Evolutionary conservation across 2,797 vertebrate genomes (phyloP).

Genomic region (Anisognathus igniventris): DNA sequence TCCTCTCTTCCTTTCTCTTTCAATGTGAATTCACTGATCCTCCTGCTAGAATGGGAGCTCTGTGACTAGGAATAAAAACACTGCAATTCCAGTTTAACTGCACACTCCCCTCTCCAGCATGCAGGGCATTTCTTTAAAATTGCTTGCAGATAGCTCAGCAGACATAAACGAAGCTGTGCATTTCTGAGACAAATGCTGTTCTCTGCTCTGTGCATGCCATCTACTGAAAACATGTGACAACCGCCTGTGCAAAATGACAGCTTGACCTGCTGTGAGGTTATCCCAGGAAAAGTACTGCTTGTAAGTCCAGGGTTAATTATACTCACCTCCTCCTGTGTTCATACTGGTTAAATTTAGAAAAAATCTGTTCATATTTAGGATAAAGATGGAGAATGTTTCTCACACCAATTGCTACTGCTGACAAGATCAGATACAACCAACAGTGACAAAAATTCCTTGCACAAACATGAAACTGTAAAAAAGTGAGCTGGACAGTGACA

Average conservation of each 20-base stretch:
- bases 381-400: slow-evolving; percentile 16
- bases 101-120: not conserved
- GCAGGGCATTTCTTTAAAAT: not conserved
- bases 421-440: not conserved
- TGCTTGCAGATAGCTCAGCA: not conserved
- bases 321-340: not conserved
- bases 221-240: slow-evolving; percentile 23
- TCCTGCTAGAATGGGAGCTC: not conserved
- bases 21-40: not conserved
- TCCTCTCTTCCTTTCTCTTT: not conserved
- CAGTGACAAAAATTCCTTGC: not conserved
- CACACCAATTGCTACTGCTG: not conserved
- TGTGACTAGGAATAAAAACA: not conserved
- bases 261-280: slow-evolving; percentile 19
- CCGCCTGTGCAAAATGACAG: not conserved
- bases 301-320: slow-evolving; percentile 28
- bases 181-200: not conserved
- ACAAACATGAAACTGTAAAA: not conserved
- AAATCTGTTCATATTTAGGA: slow-evolving; percentile 32
- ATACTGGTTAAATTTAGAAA: slow-evolving; percentile 44
- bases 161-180: not conserved
- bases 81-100: not conserved
- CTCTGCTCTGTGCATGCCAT: not conserved
- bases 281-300: not conserved
- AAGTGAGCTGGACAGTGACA: not conserved